phyloP scores from a whole-genome alignment of 2,888 invertebrate species.

The Patella caerulea region DNA sequence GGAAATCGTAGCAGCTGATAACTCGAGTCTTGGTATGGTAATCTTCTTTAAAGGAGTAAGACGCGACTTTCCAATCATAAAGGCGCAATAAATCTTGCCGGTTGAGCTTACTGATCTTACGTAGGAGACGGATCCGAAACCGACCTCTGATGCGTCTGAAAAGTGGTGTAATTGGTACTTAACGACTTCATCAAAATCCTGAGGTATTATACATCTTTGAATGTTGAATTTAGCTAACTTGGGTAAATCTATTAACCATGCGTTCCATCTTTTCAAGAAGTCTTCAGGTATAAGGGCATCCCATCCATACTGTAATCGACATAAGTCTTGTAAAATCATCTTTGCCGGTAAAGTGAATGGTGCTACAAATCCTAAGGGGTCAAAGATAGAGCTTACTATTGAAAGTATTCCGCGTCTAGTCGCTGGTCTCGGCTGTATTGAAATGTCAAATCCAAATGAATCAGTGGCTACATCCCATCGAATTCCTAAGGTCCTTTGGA shows the following conservation, averaged over 20 bases:
- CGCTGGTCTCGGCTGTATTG: too few species aligned
- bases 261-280: not conserved
- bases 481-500: slow-evolving; percentile 14
- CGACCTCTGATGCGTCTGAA: slow-evolving; percentile 18
- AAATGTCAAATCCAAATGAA: slow-evolving; percentile 13
- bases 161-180: slow-evolving; percentile 17
- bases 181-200: not conserved
- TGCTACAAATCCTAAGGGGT: too few species aligned
- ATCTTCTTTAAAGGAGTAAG: slow-evolving; percentile 17
- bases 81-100: slow-evolving; percentile 14
- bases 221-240: not conserved
- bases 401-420: too few species aligned
- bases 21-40: slow-evolving; percentile 19
- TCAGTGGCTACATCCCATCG: slow-evolving; percentile 21
- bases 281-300: slow-evolving; percentile 13
- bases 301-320: too few species aligned
- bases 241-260: not conserved
- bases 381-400: too few species aligned
- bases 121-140: slow-evolving; percentile 19
- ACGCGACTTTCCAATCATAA: too few species aligned
- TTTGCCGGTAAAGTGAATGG: too few species aligned
- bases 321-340: too few species aligned
- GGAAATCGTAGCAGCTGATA: slow-evolving; percentile 15
- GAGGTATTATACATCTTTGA: slow-evolving; percentile 13
- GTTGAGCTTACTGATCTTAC: not conserved